Base-by-base conservation (phyloP, 2,888 invertebrate species). In the Scaptomyza tumidula region DNA sequence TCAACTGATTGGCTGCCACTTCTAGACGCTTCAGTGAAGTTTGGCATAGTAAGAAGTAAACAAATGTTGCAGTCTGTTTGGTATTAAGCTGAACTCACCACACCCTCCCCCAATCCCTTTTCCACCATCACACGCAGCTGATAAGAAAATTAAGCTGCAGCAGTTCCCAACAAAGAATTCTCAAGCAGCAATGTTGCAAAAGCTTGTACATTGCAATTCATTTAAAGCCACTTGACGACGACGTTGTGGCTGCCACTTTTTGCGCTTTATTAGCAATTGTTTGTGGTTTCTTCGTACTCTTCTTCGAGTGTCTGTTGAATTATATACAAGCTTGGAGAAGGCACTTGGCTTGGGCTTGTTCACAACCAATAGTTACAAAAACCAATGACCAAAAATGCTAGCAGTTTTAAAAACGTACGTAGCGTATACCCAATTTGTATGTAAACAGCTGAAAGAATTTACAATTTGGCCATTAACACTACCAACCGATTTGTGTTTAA, bases 1-100 rank as follows among this genome's bases (percentile, higher is more conserved):
- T 63, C 74, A 80, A 81, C 82, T 84, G 85, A 80, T 84, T 84
- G 83, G 65, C 73, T 65, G 63, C 63, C 37, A 52, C 52, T 16
- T 41, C 41, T 41, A 41, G 41, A 16, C 41, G 41, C n/a, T 62
- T 45, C 56, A 76, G 54, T 81, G 49, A 73, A 76, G 73, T 62
- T 77, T 71, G 68, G 33, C 33, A 33, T 46, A 61, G 41, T 16
- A 41, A 59, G 80, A 78, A 82, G 79, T 77, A 85, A 85, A 80
- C 80, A 82, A 83, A 85, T 80, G 82, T 74, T 72, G 65, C 67
- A 41, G 50, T 59, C 55, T 71, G 66, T 53, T 71, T 58, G 50
- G 37, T 35, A 46, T 49, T 48, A 14, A 11, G 9, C 7, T 29
- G 29, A 27, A 6, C 27, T 6, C 27, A 6, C 27, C 27, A 0